Conservation (phyloP, 92 coral and sea anemone species). For the Bergia sp. region DNA sequence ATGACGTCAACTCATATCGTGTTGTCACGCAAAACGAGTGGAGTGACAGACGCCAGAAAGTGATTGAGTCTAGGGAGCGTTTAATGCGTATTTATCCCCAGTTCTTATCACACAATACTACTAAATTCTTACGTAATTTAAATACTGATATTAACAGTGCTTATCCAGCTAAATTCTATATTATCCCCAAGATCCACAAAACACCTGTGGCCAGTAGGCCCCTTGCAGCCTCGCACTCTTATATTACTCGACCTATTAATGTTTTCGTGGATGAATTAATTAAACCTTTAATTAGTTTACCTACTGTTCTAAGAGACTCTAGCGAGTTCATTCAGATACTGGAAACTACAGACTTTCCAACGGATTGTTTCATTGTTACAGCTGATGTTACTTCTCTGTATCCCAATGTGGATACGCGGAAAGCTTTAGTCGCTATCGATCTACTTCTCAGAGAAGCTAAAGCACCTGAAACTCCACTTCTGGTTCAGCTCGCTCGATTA, state of each 20-base stretch:
- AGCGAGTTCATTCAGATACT: slow-evolving; percentile 51
- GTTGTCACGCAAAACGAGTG: no score
- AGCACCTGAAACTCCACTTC: slow-evolving; percentile 43
- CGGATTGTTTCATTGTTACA: slow-evolving; percentile 45
- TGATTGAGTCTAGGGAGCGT: no score
- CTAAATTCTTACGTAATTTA: no score
- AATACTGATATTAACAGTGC: no score
- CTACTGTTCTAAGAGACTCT: no score
- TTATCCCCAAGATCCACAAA: no score
- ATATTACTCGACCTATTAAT: slow-evolving; percentile 52
- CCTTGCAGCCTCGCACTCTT: slow-evolving; percentile 44
- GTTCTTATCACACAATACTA: no score
- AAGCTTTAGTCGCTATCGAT: no score
- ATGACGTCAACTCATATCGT: background rate
- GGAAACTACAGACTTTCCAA: background rate
- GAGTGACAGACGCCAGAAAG: no score
- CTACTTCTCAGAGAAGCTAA: slow-evolving; percentile 35
- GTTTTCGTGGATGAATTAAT: slow-evolving; percentile 53
- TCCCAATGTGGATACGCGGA: slow-evolving; percentile 52
- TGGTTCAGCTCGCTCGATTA: slow-evolving; percentile 51
- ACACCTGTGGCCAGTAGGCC: slow-evolving; percentile 2
- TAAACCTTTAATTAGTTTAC: no score
- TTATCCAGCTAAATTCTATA: no score
- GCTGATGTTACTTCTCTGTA: slow-evolving; percentile 54
- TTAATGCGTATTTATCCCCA: no score